Evolutionary conservation across 2,888 invertebrate genomes (phyloP).

Genomic region (Bugulina stolonifera): DNA sequence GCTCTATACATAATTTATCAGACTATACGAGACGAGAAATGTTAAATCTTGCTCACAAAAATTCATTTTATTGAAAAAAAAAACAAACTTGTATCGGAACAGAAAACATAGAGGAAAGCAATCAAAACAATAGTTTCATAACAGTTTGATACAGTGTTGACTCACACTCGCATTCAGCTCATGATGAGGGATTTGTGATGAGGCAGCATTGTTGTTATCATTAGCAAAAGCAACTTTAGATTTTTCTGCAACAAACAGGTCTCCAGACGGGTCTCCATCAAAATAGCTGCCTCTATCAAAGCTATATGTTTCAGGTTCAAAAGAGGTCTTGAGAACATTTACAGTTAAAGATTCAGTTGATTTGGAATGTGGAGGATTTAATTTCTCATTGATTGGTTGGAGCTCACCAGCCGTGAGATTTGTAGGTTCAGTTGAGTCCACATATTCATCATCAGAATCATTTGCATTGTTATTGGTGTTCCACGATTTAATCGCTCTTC

Average conservation of each 20-base stretch:
- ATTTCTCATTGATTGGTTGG: too few species aligned
- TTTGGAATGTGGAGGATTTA: too few species aligned
- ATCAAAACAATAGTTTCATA: too few species aligned
- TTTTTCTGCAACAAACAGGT: too few species aligned
- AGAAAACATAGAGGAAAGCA: neutral
- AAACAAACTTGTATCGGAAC: neutral
- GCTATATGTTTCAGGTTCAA: too few species aligned
- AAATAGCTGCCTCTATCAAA: too few species aligned
- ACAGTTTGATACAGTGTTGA: too few species aligned
- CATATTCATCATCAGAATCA: neutral
- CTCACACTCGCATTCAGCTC: neutral
- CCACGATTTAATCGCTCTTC: neutral
- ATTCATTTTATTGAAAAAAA: neutral
- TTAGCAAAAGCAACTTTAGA: neutral
- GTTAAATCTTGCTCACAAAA: neutral
- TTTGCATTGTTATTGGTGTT: conserved; percentile 11
- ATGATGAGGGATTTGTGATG: neutral
- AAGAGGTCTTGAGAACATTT: too few species aligned
- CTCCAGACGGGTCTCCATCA: too few species aligned
- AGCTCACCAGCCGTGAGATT: too few species aligned
- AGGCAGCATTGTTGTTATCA: neutral
- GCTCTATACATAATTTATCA: neutral
- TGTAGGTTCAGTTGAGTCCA: too few species aligned
- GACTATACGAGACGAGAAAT: neutral
- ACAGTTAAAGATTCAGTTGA: too few species aligned